Percentiles rank a stretch among this genome's conserved stretches.
These are phyloP conservation scores for Corydoras maculifer DNA, from an alignment of 2,113 vertebrate genomes.

Conservation along the genomic window DNA sequence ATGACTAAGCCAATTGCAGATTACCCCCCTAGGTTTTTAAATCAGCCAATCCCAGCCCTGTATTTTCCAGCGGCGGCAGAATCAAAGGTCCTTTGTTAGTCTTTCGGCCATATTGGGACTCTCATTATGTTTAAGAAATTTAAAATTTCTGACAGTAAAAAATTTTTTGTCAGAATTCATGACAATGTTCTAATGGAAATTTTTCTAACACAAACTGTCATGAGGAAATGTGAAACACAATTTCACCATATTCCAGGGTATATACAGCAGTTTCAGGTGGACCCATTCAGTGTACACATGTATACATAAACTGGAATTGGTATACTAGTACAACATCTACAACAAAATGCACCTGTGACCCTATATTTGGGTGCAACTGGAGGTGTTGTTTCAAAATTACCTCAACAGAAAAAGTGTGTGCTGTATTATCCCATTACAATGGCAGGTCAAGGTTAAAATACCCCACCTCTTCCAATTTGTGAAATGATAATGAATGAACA, in stretches of 20 bases:
- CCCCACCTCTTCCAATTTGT: not conserved
- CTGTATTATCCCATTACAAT: slow-evolving; percentile 29
- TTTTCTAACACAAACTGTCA: slow-evolving; percentile 8
- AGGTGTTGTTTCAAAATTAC: slow-evolving; percentile 16
- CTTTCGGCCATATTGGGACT: too few relatives aligned
- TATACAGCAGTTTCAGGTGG: slow-evolving; percentile 18
- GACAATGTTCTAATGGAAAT: slow-evolving; percentile 18
- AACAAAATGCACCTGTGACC: slow-evolving; percentile 5
- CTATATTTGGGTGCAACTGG: too few relatives aligned
- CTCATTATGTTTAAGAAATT: too few relatives aligned
- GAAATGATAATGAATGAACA: not conserved
- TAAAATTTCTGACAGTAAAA: too few relatives aligned
- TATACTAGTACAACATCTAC: slow-evolving; percentile 11
- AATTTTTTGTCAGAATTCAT: too few relatives aligned
- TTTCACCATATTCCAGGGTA: slow-evolving; percentile 1
- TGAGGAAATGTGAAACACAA: slow-evolving; percentile 6
- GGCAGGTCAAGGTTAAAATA: too few relatives aligned
- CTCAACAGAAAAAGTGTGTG: slow-evolving; percentile 5
- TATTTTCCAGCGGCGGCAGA: too few relatives aligned
- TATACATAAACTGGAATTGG: slow-evolving; percentile 8
- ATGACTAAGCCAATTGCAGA: too few relatives aligned
- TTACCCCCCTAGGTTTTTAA: too few relatives aligned
- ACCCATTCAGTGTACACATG: slow-evolving; percentile 15
- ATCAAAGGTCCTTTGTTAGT: too few relatives aligned
- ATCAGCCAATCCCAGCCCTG: too few relatives aligned